Percentiles rank a stretch among this genome's conserved stretches.
Evolutionary conservation across 2,113 vertebrate species (phyloP).

Genomic region (Caranx ignobilis): DNA sequence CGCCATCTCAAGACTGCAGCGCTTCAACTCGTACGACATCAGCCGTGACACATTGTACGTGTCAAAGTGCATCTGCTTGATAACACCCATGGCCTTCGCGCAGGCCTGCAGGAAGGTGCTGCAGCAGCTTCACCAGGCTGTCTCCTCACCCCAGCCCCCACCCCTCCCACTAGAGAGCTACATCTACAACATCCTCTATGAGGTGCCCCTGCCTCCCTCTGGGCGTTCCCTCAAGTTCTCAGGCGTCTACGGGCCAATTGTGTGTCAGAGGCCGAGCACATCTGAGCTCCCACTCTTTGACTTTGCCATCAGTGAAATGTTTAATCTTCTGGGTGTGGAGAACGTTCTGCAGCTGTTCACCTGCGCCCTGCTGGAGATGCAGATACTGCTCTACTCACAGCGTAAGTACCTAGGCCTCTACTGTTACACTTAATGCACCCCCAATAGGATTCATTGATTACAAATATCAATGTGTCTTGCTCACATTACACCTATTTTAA

Average conservation of each 20-base stretch:
- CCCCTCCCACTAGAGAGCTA: slow-evolving; percentile 98
- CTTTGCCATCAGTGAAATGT: slow-evolving; percentile 92
- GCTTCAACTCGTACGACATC: slow-evolving; percentile 98
- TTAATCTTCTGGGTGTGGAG: slow-evolving; percentile 95
- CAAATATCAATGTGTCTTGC: neutral
- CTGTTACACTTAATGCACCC: neutral
- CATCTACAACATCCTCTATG: slow-evolving; percentile 97
- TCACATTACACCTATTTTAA: neutral
- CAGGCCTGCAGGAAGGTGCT: slow-evolving; percentile 94
- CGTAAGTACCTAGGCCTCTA: slow-evolving; percentile 86
- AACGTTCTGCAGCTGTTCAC: slow-evolving; percentile 98
- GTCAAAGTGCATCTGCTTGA: slow-evolving; percentile 98
- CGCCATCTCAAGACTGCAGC: slow-evolving; percentile 92
- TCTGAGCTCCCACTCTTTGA: slow-evolving; percentile 95
- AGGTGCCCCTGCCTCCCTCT: slow-evolving; percentile 94
- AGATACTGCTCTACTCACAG: slow-evolving; percentile 98
- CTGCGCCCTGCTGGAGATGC: slow-evolving; percentile 97
- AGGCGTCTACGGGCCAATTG: slow-evolving; percentile 93
- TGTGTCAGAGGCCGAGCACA: slow-evolving; percentile 97
- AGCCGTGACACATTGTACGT: slow-evolving; percentile 96
- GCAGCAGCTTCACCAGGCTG: slow-evolving; percentile 94
- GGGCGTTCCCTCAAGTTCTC: slow-evolving; percentile 97
- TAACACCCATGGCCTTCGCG: slow-evolving; percentile 96
- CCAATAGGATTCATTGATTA: slow-evolving; percentile 3
- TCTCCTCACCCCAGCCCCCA: slow-evolving; percentile 93